Percentiles rank a stretch among this genome's conserved stretches.
phyloP scores from a whole-genome alignment of 2,888 invertebrate species.

The Drosophila planitibia region DNA sequence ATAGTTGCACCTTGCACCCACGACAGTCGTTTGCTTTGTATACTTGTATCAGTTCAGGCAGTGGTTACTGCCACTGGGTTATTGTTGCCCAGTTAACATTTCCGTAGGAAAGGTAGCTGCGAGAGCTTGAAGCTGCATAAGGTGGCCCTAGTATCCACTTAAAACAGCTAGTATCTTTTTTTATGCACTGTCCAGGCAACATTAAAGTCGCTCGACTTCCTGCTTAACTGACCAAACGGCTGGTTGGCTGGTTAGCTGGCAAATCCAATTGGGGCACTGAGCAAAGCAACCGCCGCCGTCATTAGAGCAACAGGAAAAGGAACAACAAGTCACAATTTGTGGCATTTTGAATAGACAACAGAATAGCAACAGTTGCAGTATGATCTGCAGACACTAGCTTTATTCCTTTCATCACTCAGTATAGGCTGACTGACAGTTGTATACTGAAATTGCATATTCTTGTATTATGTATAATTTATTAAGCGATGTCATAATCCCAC shows the following conservation, averaged over 20 bases:
- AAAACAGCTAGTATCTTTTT: neutral
- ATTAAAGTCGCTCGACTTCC: slow-evolving; percentile 6
- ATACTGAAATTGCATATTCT: neutral
- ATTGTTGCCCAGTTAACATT: slow-evolving; percentile 11
- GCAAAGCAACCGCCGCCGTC: slow-evolving; percentile 26
- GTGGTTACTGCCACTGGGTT: neutral
- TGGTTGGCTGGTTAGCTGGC: slow-evolving; percentile 8
- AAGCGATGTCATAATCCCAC: neutral
- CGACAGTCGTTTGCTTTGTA: neutral
- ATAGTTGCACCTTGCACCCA: slow-evolving; percentile 5
- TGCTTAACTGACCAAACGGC: neutral
- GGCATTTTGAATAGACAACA: slow-evolving; percentile 9
- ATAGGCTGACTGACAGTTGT: neutral
- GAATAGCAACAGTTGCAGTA: slow-evolving; percentile 5
- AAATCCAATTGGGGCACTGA: slow-evolving; percentile 35
- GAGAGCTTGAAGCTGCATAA: slow-evolving; percentile 23
- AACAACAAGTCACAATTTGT: neutral
- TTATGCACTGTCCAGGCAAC: slow-evolving; percentile 1
- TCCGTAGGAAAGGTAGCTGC: slow-evolving; percentile 18
- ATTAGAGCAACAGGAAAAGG: neutral
- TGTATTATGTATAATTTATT: neutral
- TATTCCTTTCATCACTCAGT: neutral
- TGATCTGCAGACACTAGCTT: neutral
- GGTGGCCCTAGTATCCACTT: neutral
- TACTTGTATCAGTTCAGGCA: neutral